phyloP scores from a whole-genome alignment of 2,797 vertebrate genomes.

The Novumbra hubbsi region DNA sequence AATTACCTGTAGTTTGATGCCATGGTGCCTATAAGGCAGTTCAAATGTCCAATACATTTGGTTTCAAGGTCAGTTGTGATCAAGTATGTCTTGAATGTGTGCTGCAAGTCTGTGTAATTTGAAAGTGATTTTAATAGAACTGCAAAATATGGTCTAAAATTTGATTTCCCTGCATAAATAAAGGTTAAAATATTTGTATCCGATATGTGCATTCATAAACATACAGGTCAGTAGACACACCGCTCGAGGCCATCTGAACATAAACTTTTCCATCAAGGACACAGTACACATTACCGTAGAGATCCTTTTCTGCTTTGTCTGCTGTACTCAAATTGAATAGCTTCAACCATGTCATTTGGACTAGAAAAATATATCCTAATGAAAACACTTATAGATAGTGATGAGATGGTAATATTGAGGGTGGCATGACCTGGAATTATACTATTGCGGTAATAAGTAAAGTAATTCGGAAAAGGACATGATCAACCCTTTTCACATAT shows the following conservation, averaged over 20 bases:
- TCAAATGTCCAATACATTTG: no score
- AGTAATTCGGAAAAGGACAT: not conserved
- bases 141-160: no score
- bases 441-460: not conserved
- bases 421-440: conserved; percentile 4
- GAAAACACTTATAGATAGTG: not conserved
- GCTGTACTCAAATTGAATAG: conserved; percentile 4
- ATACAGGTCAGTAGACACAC: not conserved
- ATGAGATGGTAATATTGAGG: not conserved
- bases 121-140: no score
- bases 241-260: not conserved
- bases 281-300: not conserved
- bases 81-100: no score
- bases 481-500: not conserved
- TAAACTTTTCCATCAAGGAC: not conserved
- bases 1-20: no score
- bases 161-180: no score
- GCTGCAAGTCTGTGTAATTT: no score
- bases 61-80: no score
- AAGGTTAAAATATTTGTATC: not conserved
- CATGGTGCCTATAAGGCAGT: no score
- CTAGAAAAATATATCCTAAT: not conserved
- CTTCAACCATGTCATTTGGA: conserved; percentile 5
- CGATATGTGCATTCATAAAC: conserved; percentile 28
- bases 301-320: not conserved